A percentile compares a stretch with the other conserved stretches of the same genome.
These are phyloP conservation scores for Neolamprologus hecqui DNA, from an alignment of 2,113 vertebrate species.

Conservation along the genomic window DNA sequence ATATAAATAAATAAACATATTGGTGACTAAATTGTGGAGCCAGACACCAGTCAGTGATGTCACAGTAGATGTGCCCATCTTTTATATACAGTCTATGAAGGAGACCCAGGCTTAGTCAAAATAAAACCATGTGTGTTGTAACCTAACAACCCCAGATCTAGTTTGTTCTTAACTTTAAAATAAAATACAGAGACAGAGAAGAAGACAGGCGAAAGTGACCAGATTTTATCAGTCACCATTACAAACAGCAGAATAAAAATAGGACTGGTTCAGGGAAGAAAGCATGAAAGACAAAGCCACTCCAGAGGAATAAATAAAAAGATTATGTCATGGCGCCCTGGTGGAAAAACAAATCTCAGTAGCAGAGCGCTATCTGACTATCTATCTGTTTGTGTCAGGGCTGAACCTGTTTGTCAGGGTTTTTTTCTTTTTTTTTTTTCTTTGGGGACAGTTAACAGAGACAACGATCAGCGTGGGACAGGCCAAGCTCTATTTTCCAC, in stretches of 20 bases:
- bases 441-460: neutral
- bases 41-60: neutral
- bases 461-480: neutral
- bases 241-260: neutral
- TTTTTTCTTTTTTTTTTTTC: neutral
- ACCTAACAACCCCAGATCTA: neutral
- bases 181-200: neutral
- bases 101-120: neutral
- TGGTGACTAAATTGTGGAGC: neutral
- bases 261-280: neutral
- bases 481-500: slow-evolving; percentile 11
- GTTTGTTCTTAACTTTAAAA: neutral
- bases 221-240: neutral
- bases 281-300: neutral
- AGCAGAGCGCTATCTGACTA: neutral
- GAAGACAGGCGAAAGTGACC: neutral
- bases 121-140: neutral
- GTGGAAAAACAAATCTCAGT: neutral
- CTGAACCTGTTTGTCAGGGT: slow-evolving; percentile 43
- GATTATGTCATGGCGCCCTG: neutral
- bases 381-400: slow-evolving; percentile 10
- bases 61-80: neutral
- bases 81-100: neutral
- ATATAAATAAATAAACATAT: neutral
- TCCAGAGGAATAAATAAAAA: neutral